These are phyloP conservation scores for Nibea coibor DNA, from an alignment of 2,113 vertebrate genomes.

Conservation along the genomic window DNA sequence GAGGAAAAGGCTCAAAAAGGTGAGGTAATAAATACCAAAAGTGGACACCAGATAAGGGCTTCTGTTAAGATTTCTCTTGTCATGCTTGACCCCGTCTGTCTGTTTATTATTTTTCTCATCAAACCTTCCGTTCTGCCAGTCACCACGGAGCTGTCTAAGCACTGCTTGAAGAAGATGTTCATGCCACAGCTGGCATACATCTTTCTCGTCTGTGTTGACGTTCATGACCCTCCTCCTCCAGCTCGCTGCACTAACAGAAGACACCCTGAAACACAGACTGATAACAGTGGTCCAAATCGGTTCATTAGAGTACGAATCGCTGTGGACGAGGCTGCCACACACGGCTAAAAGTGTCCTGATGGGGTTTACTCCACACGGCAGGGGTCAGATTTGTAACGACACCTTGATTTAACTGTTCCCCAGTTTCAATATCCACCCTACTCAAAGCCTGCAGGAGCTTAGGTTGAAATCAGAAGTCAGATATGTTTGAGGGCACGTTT, in stretches of 20 bases:
- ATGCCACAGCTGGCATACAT: conserved; percentile 24
- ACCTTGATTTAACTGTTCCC: conserved; percentile 17
- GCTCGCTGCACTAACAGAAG: conserved; percentile 64
- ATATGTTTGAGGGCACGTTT: neutral
- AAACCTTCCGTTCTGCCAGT: conserved; percentile 25
- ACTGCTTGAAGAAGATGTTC: conserved; percentile 34
- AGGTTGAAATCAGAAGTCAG: neutral
- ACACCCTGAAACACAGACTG: conserved; percentile 45
- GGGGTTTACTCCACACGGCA: conserved; percentile 19
- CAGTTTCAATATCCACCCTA: conserved; percentile 32
- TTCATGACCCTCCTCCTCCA: conserved; percentile 3
- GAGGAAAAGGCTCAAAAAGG: conserved; percentile 41
- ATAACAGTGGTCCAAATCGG: conserved; percentile 23
- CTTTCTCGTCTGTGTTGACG: conserved; percentile 34
- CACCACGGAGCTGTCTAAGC: conserved; percentile 5
- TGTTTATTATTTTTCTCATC: conserved; percentile 41
- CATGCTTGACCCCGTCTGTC: conserved; percentile 29
- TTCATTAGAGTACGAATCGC: neutral
- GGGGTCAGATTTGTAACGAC: conserved; percentile 23
- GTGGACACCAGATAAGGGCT: conserved; percentile 82
- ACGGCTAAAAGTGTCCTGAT: neutral
- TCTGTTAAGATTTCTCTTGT: conserved; percentile 65
- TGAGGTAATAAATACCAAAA: conserved; percentile 78
- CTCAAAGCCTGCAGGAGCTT: neutral
- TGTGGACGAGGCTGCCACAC: neutral